Evolutionary conservation across 1,140 invertebrate genomes (phyloP), one percentile per base, ranked within the genome.

Genomic region (Drosophila subpulchrella): DNA sequence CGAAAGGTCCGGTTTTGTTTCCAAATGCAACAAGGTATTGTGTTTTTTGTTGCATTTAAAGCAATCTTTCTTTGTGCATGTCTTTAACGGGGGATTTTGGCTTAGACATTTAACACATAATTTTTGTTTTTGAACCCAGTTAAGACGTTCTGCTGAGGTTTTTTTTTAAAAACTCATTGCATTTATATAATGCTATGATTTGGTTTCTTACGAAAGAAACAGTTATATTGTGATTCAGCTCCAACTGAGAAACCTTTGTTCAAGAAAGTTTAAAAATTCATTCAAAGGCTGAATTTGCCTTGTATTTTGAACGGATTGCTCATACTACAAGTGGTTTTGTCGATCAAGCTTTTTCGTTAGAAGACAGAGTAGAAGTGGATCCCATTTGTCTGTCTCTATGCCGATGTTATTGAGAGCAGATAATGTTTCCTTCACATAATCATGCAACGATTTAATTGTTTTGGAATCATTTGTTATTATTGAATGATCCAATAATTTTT

Each of bases 171-270:
- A 54, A 36, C 12, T 20, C 17, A 38, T 54, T 38, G 20, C 51
- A 54, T 54, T 24, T 54, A 24, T 20, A 54, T 36, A n/a, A 54
- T 54, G 7, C 17, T 13, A 8, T 54, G 7, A 38, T 38, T 54
- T 36, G 12, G 32, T 13, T 24, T 54, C 6, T 20, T 54, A 13
- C 32, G 38, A 24, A 36, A 54, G 7, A 38, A 54, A 13, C 32
- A 54, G 13, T 36, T 54, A 5, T 17, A 38, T n/a, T n/a, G 4
- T 13, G 38, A n/a, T 39, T 39, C 11, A 5, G 11, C 4, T 38
- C 51, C 51, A n/a, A 54, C 36, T n/a, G n/a, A 30, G 20, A 27
- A 27, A 27, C 13, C 24, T 13, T 30, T 48, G 13, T 27, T 48
- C 47, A 7, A 27, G 24, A 7, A 48, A 48, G 13, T 36, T 15